Base-by-base conservation (phyloP, 2,797 vertebrate genomes). In the Lepus oiostolus region DNA sequence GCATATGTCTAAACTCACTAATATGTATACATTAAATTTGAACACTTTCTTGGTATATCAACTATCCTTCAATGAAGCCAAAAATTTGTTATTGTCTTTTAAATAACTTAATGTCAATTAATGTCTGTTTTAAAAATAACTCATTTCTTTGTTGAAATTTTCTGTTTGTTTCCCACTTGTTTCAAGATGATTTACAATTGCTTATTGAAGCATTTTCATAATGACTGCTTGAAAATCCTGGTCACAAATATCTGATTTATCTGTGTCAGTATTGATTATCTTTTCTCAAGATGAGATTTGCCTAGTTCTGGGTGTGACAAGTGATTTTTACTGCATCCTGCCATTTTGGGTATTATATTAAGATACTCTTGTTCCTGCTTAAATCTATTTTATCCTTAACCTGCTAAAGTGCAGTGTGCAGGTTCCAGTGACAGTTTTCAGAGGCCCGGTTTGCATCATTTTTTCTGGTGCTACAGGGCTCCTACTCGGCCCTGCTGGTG, bases 311-410 rank as follows among this genome's bases (percentile, higher is more conserved):
- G n/a, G n/a, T 67, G 28, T 84, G 47, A 63, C 47, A 63, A 38
- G 24, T 67, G 30, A 68, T 70, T 70, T 94, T 93, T 3, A 82
- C 38, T 74, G n/a, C 58, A 12, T 91, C 16, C 90, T 71, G 65
- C 16, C 50, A 79, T 84, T 60, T 79, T 87, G 50, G 47, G 28
- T 9, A n/a, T 52, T 26, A 50, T 24, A 17, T 65, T 77, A 77
- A 76, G 9, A 42, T 89, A 14, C 24, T 42, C 76, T 87, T 81
- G 74, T n/a, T 67, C 68, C 12, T 63, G 85, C 24, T 74, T 47
- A 58, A 58, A 74, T 60, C n/a, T 32, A 26, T 83, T 77, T 84
- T 74, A 52, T 13, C 74, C 19, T 84, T 42, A 52, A 21, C 14
- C 42, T 52, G 60, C 50, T 85, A 65, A 58, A 10, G 19, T 38